Evolutionary conservation across 2,113 vertebrate species (phyloP).

Genomic region (Perca fluviatilis): DNA sequence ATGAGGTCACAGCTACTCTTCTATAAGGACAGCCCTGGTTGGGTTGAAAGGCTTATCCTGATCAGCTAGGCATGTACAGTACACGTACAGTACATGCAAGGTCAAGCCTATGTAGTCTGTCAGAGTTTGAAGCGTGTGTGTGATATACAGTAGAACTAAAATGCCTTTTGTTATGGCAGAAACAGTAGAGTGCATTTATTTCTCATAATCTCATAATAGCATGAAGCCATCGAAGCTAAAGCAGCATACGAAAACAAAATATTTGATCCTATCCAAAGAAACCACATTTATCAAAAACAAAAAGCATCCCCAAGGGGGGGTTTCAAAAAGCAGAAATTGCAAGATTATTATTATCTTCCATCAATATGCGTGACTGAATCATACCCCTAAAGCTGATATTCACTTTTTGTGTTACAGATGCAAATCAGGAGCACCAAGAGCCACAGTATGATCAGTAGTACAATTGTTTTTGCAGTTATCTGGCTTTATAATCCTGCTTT

Average conservation of each 20-base stretch:
- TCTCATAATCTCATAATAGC: constrained; percentile 18
- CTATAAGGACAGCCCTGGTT: not conserved
- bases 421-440: constrained; percentile 14
- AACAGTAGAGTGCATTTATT: constrained; percentile 7
- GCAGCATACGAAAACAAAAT: constrained; percentile 25
- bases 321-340: constrained; percentile 48
- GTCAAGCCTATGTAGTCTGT: constrained; percentile 4
- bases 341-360: constrained; percentile 62
- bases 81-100: not conserved
- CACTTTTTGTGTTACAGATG: constrained; percentile 33
- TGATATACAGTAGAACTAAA: constrained; percentile 10
- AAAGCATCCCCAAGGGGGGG: constrained; percentile 43
- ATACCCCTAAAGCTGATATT: constrained; percentile 47
- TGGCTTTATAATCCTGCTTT: constrained; percentile 8
- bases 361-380: constrained; percentile 60
- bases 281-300: constrained; percentile 41
- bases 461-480: constrained; percentile 31
- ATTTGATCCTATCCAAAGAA: constrained; percentile 18
- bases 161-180: constrained; percentile 17
- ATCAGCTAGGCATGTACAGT: constrained; percentile 10
- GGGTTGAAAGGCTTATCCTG: constrained; percentile 21
- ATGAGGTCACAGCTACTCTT: constrained; percentile 23
- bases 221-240: constrained; percentile 38
- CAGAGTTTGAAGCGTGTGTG: not conserved
- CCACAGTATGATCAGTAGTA: not conserved